Percentiles rank a stretch among this genome's conserved stretches.
These are phyloP conservation scores for Acridotheres tristis DNA, from an alignment of 2,797 vertebrate genomes.

Conservation along the genomic window DNA sequence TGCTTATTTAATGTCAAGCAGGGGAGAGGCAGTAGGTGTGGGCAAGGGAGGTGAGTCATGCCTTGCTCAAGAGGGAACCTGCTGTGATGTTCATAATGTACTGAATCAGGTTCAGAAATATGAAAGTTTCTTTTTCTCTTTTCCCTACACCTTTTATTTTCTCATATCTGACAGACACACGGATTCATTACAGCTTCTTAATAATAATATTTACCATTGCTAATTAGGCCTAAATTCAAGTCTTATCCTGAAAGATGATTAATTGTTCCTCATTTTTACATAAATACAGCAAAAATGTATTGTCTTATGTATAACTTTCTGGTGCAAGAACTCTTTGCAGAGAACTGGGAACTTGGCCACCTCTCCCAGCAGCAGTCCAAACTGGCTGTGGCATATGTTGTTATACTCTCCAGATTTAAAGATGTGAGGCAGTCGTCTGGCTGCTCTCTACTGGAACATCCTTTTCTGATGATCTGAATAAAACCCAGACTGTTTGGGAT, in stretches of 20 bases:
- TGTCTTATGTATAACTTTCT: not conserved
- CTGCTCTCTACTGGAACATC: not conserved
- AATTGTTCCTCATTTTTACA: not conserved
- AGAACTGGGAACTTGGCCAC: not conserved
- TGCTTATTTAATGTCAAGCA: slow-evolving; percentile 35
- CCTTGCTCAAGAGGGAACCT: slow-evolving; percentile 3
- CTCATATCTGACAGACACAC: not conserved
- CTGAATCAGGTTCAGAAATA: slow-evolving; percentile 1
- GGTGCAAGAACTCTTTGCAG: not conserved
- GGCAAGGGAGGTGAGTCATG: slow-evolving; percentile 49
- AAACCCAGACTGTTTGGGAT: not conserved
- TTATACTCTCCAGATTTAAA: slow-evolving; percentile 4
- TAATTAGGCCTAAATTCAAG: not conserved
- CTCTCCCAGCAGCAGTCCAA: not conserved
- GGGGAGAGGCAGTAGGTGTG: slow-evolving; percentile 33
- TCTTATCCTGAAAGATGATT: not conserved
- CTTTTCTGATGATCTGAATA: slow-evolving; percentile 8
- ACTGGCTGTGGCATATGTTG: not conserved
- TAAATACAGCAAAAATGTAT: not conserved
- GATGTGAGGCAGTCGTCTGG: not conserved
- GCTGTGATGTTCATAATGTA: slow-evolving; percentile 22
- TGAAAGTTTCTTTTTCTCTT: not conserved
- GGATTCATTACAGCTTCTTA: not conserved
- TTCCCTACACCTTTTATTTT: slow-evolving; percentile 1
- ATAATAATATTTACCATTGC: not conserved